Base-by-base conservation (phyloP, 2,888 invertebrate species). In the Kryphioiulus occultus region DNA sequence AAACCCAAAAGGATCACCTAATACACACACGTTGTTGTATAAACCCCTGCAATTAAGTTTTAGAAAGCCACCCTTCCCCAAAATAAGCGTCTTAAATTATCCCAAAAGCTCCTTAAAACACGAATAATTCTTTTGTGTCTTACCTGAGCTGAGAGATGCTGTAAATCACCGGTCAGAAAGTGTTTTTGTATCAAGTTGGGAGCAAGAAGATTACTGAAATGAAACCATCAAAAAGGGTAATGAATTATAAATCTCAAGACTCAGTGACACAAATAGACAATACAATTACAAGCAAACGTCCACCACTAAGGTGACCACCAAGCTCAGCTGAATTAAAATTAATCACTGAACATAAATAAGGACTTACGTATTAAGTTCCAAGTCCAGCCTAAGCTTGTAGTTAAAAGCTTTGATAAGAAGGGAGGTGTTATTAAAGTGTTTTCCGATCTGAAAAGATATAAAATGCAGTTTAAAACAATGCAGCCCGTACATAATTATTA, bases 351-450 rank as follows among this genome's bases (percentile, higher is more conserved):
- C 9, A 68, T 26, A 84, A 84, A 26, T 22, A 39, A 22, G 4
- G 4, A 96, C 97, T 96, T 94, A 97, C 96, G 97, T 96, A 93
- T 98, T 98, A 94, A 98, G 95, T 95, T 97, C 97, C 93, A 98
- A 94, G 94, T 97, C 97, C 94, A 98, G 94, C 92, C 97, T 96
- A 94, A 98, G 97, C 94, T 96, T 97, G 94, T 98, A 97, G 94
- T 96, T 97, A 94, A 98, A 97, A 93, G 97, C 97, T 94, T 97
- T 97, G 94, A 98, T 97, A 94, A 97, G 95, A 93, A 97, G 95
- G 92, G 97, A 97, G 91, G 97, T 98, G 92, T 96, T 95, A 93
- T 97, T 97, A 93, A 95, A 97, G 93, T 98, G 97, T 94, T 97
- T 97, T 91, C 96, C 96, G 91, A 96, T 95, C 97, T 97, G 95